These are phyloP conservation scores for Lytechinus pictus DNA, from an alignment of 35 echinoderm and acorn worm genomes.

Conservation along the genomic window DNA sequence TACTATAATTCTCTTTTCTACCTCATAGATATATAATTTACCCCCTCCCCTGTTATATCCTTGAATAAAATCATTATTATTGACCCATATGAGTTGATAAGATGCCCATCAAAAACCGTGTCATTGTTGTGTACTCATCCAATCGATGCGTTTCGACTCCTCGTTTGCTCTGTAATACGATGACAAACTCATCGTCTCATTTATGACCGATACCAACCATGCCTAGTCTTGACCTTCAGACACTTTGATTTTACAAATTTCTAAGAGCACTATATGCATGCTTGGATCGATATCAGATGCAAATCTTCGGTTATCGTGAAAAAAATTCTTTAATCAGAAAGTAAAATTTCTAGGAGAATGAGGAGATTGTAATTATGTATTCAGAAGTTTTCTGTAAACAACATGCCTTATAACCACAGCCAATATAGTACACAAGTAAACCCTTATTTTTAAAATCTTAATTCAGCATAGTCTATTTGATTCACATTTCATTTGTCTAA, in stretches of 20 bases:
- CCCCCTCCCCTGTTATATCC: background rate
- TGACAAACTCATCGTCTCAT: conserved; percentile 31
- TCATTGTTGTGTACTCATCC: background rate
- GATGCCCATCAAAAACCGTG: background rate
- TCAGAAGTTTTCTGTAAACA: too few relatives aligned
- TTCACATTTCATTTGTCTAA: too few relatives aligned
- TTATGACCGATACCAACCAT: background rate
- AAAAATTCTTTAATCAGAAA: background rate
- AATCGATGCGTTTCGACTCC: conserved; percentile 14
- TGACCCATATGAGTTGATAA: background rate
- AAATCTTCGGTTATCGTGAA: background rate
- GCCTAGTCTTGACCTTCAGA: background rate
- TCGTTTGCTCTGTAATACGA: conserved; percentile 44
- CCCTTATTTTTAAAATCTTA: too few relatives aligned
- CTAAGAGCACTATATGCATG: background rate
- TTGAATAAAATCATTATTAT: background rate
- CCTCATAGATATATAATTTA: background rate
- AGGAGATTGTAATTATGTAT: background rate
- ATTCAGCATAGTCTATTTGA: too few relatives aligned
- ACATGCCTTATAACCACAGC: too few relatives aligned
- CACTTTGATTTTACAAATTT: background rate
- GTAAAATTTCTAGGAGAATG: background rate
- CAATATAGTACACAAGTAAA: too few relatives aligned
- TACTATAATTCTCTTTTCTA: too few relatives aligned
- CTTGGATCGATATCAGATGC: too few relatives aligned